phyloP scores from a whole-genome alignment of 2,888 invertebrate genomes.

The Meliscaeva auricollis region DNA sequence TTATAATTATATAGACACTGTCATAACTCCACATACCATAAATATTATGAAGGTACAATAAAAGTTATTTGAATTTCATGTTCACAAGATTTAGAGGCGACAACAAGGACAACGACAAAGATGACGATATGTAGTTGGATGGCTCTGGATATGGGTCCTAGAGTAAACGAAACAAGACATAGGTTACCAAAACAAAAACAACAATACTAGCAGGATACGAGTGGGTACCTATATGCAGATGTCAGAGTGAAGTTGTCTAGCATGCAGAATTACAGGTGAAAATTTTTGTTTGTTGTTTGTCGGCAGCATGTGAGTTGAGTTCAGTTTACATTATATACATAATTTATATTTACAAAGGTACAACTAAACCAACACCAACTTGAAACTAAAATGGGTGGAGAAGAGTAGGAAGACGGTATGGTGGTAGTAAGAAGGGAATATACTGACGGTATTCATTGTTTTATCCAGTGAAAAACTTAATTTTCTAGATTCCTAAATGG shows the following conservation, averaged over 20 bases:
- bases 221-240: constrained; percentile 9
- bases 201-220: not conserved
- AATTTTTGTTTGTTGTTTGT: constrained; percentile 54
- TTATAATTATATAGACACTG: not conserved
- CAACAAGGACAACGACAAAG: constrained; percentile 4
- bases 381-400: too few species aligned
- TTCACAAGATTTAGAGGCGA: constrained; percentile 46
- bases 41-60: constrained; percentile 20
- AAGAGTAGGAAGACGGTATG: too few species aligned
- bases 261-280: constrained; percentile 67
- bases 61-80: constrained; percentile 64
- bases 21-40: constrained; percentile 40
- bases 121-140: not conserved
- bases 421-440: too few species aligned
- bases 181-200: too few species aligned
- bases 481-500: too few species aligned
- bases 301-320: constrained; percentile 38
- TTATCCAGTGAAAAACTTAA: too few species aligned
- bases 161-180: not conserved
- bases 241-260: constrained; percentile 19
- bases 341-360: too few species aligned
- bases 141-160: not conserved
- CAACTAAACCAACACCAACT: too few species aligned
- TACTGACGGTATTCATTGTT: too few species aligned
- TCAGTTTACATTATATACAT: too few species aligned